Evolutionary conservation across 2,888 invertebrate genomes (phyloP).

Genomic region (Ypsolopha sequella): DNA sequence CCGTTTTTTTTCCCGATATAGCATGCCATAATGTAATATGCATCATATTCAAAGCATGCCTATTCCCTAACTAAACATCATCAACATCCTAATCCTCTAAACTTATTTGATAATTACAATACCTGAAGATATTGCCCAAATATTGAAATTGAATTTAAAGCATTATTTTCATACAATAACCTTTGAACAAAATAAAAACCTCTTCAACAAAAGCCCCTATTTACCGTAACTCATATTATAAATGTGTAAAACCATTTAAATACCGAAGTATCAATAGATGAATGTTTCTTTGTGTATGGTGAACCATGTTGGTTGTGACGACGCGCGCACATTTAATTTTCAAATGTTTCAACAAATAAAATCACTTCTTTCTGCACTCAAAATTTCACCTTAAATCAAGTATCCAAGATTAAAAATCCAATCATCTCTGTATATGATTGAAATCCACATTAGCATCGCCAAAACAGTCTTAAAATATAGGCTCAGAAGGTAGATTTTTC

Average conservation of each 20-base stretch:
- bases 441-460: too few relatives aligned
- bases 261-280: conserved; percentile 62
- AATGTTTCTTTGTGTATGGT: conserved; percentile 63
- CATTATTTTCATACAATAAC: conserved; percentile 65
- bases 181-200: conserved; percentile 52
- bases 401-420: background rate
- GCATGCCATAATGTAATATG: too few relatives aligned
- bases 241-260: conserved; percentile 71
- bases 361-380: background rate
- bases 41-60: too few relatives aligned
- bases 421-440: too few relatives aligned
- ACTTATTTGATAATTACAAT: background rate
- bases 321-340: conserved; percentile 64
- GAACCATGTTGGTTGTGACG: conserved; percentile 67
- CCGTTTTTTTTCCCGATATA: too few relatives aligned
- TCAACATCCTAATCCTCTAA: too few relatives aligned
- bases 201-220: conserved; percentile 47
- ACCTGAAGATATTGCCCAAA: conserved; percentile 36
- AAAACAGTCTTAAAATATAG: too few relatives aligned
- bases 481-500: background rate
- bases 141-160: conserved; percentile 62
- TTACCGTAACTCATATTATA: conserved; percentile 66
- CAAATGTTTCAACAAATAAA: conserved; percentile 30
- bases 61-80: too few relatives aligned
- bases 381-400: background rate